These are phyloP conservation scores for Caradrina clavipalpis DNA, from an alignment of 2,888 invertebrate genomes.

Conservation along the genomic window DNA sequence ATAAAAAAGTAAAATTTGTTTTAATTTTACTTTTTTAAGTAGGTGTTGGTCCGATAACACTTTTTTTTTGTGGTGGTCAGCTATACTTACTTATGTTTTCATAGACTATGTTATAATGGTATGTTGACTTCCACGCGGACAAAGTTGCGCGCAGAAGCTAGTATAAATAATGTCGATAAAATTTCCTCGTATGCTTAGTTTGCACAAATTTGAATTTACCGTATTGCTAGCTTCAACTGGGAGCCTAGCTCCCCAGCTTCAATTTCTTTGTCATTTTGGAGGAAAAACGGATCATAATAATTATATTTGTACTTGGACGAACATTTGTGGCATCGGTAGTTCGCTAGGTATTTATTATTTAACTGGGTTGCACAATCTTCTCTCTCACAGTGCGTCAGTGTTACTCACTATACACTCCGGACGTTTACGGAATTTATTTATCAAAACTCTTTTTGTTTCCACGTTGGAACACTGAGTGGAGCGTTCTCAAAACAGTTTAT, in stretches of 20 bases:
- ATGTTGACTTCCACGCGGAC: no score
- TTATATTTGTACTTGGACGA: neutral
- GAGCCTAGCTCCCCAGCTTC: no score
- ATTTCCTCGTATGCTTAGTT: constrained; percentile 10
- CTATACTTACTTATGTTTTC: no score
- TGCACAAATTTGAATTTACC: neutral
- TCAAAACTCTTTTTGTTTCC: constrained; percentile 43
- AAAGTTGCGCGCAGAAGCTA: no score
- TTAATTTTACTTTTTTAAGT: no score
- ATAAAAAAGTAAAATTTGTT: no score
- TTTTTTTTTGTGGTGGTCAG: no score
- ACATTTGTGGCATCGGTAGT: neutral
- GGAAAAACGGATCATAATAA: no score
- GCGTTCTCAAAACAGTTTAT: constrained; percentile 48
- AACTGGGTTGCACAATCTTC: neutral
- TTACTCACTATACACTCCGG: neutral
- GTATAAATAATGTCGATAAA: constrained; percentile 1
- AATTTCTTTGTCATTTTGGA: no score
- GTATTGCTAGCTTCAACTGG: no score
- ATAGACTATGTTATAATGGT: no score
- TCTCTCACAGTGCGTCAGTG: neutral
- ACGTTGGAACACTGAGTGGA: constrained; percentile 44
- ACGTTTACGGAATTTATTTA: constrained; percentile 3
- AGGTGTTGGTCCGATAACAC: no score
- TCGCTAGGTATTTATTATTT: neutral